Percentiles rank a stretch among this genome's conserved stretches.
Evolutionary conservation across 2,888 invertebrate species (phyloP).

Genomic region (Drosophila anceps): DNA sequence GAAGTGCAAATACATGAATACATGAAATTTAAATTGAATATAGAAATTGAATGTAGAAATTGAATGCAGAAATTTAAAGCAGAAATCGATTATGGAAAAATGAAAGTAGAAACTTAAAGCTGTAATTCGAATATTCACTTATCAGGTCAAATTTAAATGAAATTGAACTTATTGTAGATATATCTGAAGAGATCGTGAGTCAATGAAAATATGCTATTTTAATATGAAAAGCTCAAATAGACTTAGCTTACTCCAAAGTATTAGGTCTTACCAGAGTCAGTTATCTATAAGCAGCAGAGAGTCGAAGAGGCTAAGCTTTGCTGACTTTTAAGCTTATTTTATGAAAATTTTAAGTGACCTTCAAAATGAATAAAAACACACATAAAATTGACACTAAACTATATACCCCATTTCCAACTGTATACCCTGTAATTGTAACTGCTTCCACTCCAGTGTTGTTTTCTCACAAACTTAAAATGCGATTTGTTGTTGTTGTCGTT

Average conservation of each 20-base stretch:
- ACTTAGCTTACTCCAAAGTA: not conserved
- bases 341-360: not conserved
- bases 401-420: slow-evolving; percentile 25
- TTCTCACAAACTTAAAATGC: slow-evolving; percentile 1
- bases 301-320: too few species aligned
- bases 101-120: not conserved
- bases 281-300: not conserved
- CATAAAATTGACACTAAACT: slow-evolving; percentile 24
- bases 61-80: not conserved
- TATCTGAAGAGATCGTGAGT: not conserved
- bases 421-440: slow-evolving; percentile 29
- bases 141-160: not conserved
- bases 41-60: not conserved
- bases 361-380: not conserved
- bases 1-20: not conserved
- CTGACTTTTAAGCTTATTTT: not conserved
- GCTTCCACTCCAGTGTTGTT: slow-evolving; percentile 32
- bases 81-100: too few species aligned
- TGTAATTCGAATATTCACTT: not conserved
- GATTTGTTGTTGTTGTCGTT: slow-evolving; percentile 26
- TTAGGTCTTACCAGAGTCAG: too few species aligned
- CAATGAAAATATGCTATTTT: not conserved
- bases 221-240: not conserved
- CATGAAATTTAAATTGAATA: not conserved
- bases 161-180: not conserved